Evolutionary conservation across 2,888 invertebrate species (phyloP).

Genomic region (Scrobipalpa costella): DNA sequence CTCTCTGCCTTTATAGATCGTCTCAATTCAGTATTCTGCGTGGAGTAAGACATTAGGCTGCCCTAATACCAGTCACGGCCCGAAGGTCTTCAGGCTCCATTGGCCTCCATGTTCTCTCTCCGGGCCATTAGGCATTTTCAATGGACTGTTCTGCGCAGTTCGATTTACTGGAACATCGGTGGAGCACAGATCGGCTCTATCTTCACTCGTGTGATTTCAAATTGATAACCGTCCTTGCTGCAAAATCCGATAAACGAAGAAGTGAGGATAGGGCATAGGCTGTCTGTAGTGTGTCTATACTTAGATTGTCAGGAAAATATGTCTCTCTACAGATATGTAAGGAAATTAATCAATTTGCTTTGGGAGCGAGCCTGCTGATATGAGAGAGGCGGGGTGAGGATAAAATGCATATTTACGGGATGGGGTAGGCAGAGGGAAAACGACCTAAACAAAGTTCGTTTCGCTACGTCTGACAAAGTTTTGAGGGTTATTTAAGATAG

Average conservation of each 20-base stretch:
- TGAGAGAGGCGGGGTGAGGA: conserved; percentile 15
- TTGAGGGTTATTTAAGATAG: too few relatives aligned
- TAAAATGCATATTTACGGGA: conserved; percentile 4
- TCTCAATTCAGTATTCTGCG: conserved; percentile 1
- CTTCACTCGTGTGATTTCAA: background rate
- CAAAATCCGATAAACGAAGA: too few relatives aligned
- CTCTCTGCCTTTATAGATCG: background rate
- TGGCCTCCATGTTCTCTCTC: conserved; percentile 48
- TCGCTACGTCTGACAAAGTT: too few relatives aligned
- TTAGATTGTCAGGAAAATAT: too few relatives aligned
- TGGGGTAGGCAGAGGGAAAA: too few relatives aligned
- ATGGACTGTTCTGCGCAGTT: conserved; percentile 38
- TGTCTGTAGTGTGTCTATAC: too few relatives aligned
- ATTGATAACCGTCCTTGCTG: background rate
- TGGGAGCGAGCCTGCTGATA: conserved; percentile 38
- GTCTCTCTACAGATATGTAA: conserved; percentile 26
- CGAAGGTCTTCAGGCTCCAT: conserved; percentile 22
- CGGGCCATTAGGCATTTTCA: conserved; percentile 55
- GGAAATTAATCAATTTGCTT: conserved; percentile 63
- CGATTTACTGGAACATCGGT: conserved; percentile 27
- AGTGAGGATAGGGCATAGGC: too few relatives aligned
- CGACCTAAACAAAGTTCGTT: too few relatives aligned
- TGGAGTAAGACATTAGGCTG: conserved; percentile 10
- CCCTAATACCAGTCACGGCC: conserved; percentile 17
- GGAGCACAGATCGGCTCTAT: background rate